Conservation (phyloP, 2,797 vertebrate genomes). For the Chaenodraco wilsoni region DNA sequence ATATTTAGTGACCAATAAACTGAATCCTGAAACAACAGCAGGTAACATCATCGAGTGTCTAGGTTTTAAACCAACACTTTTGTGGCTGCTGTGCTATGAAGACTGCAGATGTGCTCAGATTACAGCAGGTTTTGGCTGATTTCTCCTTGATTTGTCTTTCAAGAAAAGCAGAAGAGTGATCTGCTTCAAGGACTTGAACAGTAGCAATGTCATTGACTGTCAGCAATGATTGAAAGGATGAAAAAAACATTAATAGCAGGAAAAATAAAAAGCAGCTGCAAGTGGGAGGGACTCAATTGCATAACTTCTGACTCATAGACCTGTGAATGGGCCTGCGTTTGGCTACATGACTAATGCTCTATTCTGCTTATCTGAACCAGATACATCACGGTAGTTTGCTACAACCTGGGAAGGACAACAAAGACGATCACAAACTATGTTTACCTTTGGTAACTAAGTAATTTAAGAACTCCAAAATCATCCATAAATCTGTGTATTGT, state of each 20-base stretch:
- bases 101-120: slow-evolving; percentile 5
- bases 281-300: slow-evolving; percentile 14
- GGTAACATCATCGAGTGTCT: not conserved
- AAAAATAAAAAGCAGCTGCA: slow-evolving; percentile 13
- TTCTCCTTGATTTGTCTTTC: not conserved
- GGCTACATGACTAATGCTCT: not conserved
- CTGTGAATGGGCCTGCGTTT: not conserved
- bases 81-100: slow-evolving; percentile 2
- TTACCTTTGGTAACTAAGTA: not conserved
- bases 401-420: not conserved
- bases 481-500: not conserved
- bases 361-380: not conserved
- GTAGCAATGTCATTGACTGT: not conserved
- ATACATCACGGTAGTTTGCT: not conserved
- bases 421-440: not conserved
- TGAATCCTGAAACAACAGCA: slow-evolving; percentile 18
- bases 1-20: slow-evolving; percentile 1
- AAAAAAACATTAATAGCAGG: slow-evolving; percentile 1
- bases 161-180: not conserved
- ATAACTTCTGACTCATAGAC: slow-evolving; percentile 25
- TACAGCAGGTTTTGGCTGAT: not conserved
- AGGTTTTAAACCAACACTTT: not conserved
- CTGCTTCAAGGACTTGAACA: not conserved
- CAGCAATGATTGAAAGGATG: not conserved
- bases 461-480: not conserved